Evolutionary conservation across 2,113 vertebrate species (phyloP).

Genomic region (Myotis yumanensis): DNA sequence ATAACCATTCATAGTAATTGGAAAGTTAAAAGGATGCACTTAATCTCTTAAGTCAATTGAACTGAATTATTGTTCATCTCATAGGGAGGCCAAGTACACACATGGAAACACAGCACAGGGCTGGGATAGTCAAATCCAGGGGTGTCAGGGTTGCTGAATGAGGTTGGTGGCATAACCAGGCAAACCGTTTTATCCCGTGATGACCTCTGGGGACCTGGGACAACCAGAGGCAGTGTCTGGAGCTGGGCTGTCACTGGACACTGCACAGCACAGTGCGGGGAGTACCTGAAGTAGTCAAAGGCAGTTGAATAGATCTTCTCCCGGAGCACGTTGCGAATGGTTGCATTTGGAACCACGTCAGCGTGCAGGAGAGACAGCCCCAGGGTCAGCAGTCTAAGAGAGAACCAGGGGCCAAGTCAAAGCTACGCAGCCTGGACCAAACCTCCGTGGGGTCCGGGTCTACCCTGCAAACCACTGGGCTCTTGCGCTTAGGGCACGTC

Average conservation of each 20-base stretch:
- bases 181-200: background rate
- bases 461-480: no score
- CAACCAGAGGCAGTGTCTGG: no score
- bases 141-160: background rate
- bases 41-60: background rate
- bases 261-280: fast-evolving
- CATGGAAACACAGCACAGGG: background rate
- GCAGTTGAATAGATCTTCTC: constrained; percentile 98
- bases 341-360: constrained; percentile 95
- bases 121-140: background rate
- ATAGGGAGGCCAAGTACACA: background rate
- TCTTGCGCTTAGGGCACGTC: background rate
- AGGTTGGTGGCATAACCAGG: background rate
- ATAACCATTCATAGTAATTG: background rate
- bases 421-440: background rate
- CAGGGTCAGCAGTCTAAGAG: constrained; percentile 90
- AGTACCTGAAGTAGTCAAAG: constrained; percentile 98
- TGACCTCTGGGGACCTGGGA: background rate
- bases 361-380: constrained; percentile 95
- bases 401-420: background rate
- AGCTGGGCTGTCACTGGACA: background rate
- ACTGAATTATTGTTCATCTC: background rate
- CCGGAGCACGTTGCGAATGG: constrained; percentile 94
- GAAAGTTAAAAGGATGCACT: background rate
- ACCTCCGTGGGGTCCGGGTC: background rate